Evolutionary conservation across 1,140 invertebrate species (phyloP), one percentile per base, ranked within the genome.

Genomic region (Drosophila rufa): DNA sequence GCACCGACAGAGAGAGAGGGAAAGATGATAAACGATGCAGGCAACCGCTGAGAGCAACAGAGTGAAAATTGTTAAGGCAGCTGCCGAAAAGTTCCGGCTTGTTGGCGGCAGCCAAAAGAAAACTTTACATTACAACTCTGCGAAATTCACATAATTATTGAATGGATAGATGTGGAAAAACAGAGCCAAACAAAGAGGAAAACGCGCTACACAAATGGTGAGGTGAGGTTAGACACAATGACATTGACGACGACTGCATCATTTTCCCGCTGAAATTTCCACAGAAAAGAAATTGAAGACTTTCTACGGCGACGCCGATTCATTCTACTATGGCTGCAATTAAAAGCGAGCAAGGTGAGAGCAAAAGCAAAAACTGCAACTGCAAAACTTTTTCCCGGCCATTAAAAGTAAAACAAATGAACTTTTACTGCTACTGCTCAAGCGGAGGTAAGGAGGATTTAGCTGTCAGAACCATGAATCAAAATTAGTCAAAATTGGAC

Each of bases 351-450:
- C 57, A 45, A 48, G 47, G 68, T 45, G 42, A 51, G 46, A 67
- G 45, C 69, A 62, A 51, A 19, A 59, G 75, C 62, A 46, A 68
- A 69, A 75, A 65, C 61, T 53, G 59, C 67, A 73, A 71, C 58
- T 25, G 19, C 2, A 25, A 25, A 56, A 56, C 53, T 56, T 73
- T 82, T 86, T 71, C 50, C 46, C 59, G 66, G 45, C 70, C 75
- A 85, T 81, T 82, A 86, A 82, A 86, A 86, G 82, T 81, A 85
- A 86, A 86, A 73, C 64, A 81, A 79, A 85, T 22, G 78, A 71
- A 75, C 82, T 86, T 79, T 79, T 82, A 25, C 27, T 30, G 5
- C 1, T 6, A 79, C 79, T 82, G 46, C 51, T 25, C 14, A 50
- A 55, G 25, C 15, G 36, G n/a, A 27, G n/a, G 11, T 55, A 12